phyloP scores from a whole-genome alignment of 2,113 vertebrate genomes.

The Tautogolabrus adspersus region DNA sequence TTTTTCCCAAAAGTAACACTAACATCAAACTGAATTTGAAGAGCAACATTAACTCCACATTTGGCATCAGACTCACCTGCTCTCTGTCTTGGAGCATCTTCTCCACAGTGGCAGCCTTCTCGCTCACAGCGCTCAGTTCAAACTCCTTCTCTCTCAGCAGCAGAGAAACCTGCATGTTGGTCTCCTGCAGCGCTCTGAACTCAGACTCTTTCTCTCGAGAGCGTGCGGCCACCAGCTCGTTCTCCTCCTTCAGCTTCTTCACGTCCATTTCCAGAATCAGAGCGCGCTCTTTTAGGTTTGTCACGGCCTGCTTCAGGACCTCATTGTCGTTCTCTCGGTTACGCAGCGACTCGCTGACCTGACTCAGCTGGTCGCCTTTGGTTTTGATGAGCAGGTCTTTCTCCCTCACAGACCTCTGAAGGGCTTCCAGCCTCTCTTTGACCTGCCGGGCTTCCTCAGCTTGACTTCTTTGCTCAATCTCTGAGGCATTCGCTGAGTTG shows the following conservation, averaged over 20 bases:
- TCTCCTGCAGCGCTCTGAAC: conserved; percentile 95
- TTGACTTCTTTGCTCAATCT: conserved; percentile 85
- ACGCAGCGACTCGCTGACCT: conserved; percentile 88
- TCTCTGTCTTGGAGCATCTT: conserved; percentile 94
- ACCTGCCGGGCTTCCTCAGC: conserved; percentile 86
- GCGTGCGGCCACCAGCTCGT: conserved; percentile 86
- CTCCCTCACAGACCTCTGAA: conserved; percentile 92
- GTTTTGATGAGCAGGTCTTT: conserved; percentile 97
- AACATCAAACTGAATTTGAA: neutral
- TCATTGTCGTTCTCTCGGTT: conserved; percentile 96
- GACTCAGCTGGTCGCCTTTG: conserved; percentile 91
- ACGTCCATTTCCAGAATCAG: conserved; percentile 92
- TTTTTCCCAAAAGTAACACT: no score
- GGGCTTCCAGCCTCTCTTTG: conserved; percentile 85
- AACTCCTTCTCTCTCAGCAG: conserved; percentile 96
- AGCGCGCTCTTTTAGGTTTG: conserved; percentile 94
- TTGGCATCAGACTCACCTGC: conserved; percentile 83
- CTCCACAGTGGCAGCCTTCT: conserved; percentile 93
- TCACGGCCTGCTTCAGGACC: conserved; percentile 95
- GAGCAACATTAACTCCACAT: neutral
- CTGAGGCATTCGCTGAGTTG: conserved; percentile 87
- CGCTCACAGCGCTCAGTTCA: conserved; percentile 89
- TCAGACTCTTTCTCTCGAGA: conserved; percentile 92
- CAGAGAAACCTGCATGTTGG: conserved; percentile 96
- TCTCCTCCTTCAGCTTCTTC: conserved; percentile 92